phyloP scores from a whole-genome alignment of 2,797 vertebrate genomes.

The Hyperoplus immaculatus region DNA sequence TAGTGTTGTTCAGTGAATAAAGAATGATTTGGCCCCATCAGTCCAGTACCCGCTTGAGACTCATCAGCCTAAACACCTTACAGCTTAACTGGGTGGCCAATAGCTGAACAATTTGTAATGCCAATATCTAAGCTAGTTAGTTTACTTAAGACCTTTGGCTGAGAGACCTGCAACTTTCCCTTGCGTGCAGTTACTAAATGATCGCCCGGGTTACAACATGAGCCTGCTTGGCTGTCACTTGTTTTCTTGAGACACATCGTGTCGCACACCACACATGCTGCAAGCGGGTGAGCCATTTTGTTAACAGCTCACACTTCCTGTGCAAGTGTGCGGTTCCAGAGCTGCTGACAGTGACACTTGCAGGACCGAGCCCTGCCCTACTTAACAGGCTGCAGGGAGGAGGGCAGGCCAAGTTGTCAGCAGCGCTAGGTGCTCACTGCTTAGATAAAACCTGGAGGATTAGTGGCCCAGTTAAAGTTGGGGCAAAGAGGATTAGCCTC shows the following conservation, averaged over 20 bases:
- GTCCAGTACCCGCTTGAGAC: constrained; percentile 57
- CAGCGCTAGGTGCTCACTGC: constrained; percentile 86
- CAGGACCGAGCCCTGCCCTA: constrained; percentile 85
- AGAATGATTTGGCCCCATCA: constrained; percentile 61
- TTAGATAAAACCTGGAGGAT: constrained; percentile 89
- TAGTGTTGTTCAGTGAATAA: constrained; percentile 59
- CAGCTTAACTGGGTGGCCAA: constrained; percentile 72
- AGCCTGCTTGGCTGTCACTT: constrained; percentile 59
- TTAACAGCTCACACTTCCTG: constrained; percentile 81
- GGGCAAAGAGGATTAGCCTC: constrained; percentile 91
- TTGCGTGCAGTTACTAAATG: constrained; percentile 55
- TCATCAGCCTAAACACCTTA: constrained; percentile 74
- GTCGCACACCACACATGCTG: constrained; percentile 45
- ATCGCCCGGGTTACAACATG: constrained; percentile 49
- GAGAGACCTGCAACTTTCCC: constrained; percentile 58
- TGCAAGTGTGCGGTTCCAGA: constrained; percentile 81
- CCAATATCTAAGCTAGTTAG: constrained; percentile 68
- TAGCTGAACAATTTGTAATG: constrained; percentile 70
- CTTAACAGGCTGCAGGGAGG: constrained; percentile 81
- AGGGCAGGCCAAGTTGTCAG: constrained; percentile 86
- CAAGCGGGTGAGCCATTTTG: constrained; percentile 74
- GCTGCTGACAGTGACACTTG: constrained; percentile 86
- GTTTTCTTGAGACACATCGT: constrained; percentile 69
- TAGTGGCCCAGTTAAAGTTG: constrained; percentile 91
- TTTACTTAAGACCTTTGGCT: constrained; percentile 60